Conservation (phyloP, 2,888 invertebrate genomes). For the Hipparchia semele region DNA sequence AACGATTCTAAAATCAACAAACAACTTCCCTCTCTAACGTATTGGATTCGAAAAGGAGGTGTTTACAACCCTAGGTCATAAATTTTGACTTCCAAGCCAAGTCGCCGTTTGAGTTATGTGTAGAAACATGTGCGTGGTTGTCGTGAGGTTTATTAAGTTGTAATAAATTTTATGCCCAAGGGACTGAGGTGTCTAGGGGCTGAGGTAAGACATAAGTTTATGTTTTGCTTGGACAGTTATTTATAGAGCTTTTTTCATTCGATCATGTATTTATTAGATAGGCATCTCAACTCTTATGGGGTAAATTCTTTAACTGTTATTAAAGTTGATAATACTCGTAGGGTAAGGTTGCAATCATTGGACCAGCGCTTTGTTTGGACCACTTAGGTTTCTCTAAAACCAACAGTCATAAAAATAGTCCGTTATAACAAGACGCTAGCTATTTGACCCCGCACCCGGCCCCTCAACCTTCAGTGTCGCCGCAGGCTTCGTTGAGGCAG, state of each 20-base stretch:
- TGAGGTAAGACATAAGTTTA: conserved; percentile 33
- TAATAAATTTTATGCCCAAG: conserved; percentile 74
- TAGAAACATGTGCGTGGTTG: conserved; percentile 70
- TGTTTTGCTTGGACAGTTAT: conserved; percentile 33
- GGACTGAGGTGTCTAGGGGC: conserved; percentile 59
- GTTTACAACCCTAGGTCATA: conserved; percentile 67
- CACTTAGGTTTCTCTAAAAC: no score
- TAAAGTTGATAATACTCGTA: background rate
- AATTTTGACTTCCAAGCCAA: conserved; percentile 74
- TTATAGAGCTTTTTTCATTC: conserved; percentile 34
- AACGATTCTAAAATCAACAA: conserved; percentile 71
- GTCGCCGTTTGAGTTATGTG: conserved; percentile 64
- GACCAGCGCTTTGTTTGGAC: no score
- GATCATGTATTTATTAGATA: conserved; percentile 29
- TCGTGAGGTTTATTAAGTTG: conserved; percentile 77
- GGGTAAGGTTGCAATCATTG: no score
- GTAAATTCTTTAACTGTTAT: conserved; percentile 8
- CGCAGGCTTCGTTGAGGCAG: no score
- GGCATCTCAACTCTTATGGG: conserved; percentile 9
- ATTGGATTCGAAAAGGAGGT: conserved; percentile 50
- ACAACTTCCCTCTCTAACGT: conserved; percentile 49
- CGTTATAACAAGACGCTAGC: no score
- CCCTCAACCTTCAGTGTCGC: no score
- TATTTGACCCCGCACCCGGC: no score
- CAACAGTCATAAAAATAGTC: no score